Evolutionary conservation across 1,140 invertebrate genomes (phyloP), one percentile per base, ranked within the genome.

Genomic region (Sycobia sp.): DNA sequence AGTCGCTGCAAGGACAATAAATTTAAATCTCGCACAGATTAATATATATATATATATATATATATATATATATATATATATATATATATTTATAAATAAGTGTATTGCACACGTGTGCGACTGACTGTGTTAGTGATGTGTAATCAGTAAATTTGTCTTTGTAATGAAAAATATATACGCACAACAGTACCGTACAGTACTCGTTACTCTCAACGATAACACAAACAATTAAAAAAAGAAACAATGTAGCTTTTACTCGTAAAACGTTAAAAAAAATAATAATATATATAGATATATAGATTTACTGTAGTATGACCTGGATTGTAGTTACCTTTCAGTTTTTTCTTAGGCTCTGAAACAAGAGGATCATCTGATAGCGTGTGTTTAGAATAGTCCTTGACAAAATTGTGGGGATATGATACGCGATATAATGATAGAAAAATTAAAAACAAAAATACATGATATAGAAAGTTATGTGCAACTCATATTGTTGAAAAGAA

Each of bases 341-440:
- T 86, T 87, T 87, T 88, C 85, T 88, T 88, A 85, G 86, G 85
- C 84, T 86, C 87, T 88, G 86, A 86, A 87, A 87, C 83, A 86
- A 86, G 82, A 83, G 78, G 80, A 81, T 78, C 76, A 81, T 79
- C 77, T 78, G 76, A 81, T 80, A 81, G 79, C 77, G 76, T 79
- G 75, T 79, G 76, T 79, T 80, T 80, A 79, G 76, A 79, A 80
- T 77, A 73, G 74, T 77, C 73, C 75, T 77, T 71, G 71, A 74
- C 72, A 78, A 77, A 66, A 72, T 73, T 71, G 67, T 60, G 69
- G 64, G 67, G 47, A 65, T 47, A 65, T 59, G 47, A 53, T 65
- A 58, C 49, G 49, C 55, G 62, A 49, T 32, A 58, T 53, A 57
- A 49, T 49, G 36, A 41, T 27, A n/a, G 22, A 22, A 7, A 4